These are phyloP conservation scores for Colaptes auratus DNA, from an alignment of 2,113 vertebrate species.

Conservation along the genomic window DNA sequence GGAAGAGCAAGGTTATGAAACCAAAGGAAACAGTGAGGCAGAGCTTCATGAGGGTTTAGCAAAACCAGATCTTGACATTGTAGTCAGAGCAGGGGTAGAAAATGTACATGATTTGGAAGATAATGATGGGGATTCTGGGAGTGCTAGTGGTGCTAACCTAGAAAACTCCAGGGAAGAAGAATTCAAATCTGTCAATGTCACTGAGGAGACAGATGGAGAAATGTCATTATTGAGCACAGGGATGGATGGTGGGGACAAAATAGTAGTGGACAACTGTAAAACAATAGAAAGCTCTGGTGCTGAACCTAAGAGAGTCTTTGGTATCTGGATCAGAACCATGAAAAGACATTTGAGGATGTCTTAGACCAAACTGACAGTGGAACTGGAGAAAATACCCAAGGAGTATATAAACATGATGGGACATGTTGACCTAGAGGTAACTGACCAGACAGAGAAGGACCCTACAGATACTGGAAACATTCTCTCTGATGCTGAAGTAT, in stretches of 20 bases:
- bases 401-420: neutral
- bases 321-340: neutral
- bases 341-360: neutral
- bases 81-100: constrained; percentile 29
- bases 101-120: neutral
- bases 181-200: neutral
- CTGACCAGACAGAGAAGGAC: constrained; percentile 5
- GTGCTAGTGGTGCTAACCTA: neutral
- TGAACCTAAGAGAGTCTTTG: constrained; percentile 2
- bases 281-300: neutral
- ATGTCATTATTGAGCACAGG: neutral
- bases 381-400: neutral
- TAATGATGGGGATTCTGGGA: neutral
- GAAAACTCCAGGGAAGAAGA: constrained; percentile 5
- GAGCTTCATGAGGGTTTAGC: neutral
- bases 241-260: neutral
- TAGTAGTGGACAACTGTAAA: neutral
- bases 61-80: constrained; percentile 7
- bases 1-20: constrained; percentile 55
- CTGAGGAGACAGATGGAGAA: neutral
- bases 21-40: constrained; percentile 1
- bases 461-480: neutral
- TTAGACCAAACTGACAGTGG: neutral
- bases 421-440: neutral
- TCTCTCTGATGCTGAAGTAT: constrained; percentile 8